Percentiles rank a stretch among this genome's conserved stretches.
Conservation (phyloP, 2,113 vertebrate species). For the Rhinoderma darwinii region DNA sequence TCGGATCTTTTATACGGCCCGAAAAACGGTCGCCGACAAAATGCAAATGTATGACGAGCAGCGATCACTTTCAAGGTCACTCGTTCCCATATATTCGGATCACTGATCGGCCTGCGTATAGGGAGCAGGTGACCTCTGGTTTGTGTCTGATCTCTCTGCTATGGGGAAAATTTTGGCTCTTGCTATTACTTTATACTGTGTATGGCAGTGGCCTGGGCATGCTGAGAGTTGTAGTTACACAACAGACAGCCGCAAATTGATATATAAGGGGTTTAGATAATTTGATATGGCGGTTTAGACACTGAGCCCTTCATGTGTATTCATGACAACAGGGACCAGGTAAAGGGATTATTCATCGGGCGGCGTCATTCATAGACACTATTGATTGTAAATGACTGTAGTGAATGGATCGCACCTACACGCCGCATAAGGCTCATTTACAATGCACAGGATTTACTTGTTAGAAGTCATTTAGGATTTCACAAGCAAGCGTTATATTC, state of each 20-base stretch:
- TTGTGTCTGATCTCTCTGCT: not conserved
- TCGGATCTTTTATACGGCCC: no score
- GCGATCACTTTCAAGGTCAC: no score
- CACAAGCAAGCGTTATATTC: not conserved
- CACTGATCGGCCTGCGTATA: no score
- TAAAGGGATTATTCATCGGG: not conserved
- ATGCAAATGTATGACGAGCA: no score
- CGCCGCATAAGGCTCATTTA: not conserved
- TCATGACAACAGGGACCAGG: not conserved
- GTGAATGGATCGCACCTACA: not conserved
- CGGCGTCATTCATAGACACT: not conserved
- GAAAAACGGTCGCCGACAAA: no score
- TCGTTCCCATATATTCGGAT: no score
- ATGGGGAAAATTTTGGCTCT: not conserved
- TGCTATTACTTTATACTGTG: not conserved
- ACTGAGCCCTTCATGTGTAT: not conserved
- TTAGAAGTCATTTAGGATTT: constrained; percentile 5
- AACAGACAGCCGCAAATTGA: not conserved
- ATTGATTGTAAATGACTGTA: constrained; percentile 10
- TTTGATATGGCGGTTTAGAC: not conserved
- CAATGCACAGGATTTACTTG: not conserved
- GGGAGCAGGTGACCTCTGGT: no score
- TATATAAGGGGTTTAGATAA: no score
- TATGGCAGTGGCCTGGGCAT: not conserved
- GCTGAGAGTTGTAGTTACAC: not conserved